Evolutionary conservation across 2,888 invertebrate species (phyloP).

Genomic region (Ectemnius lituratus): DNA sequence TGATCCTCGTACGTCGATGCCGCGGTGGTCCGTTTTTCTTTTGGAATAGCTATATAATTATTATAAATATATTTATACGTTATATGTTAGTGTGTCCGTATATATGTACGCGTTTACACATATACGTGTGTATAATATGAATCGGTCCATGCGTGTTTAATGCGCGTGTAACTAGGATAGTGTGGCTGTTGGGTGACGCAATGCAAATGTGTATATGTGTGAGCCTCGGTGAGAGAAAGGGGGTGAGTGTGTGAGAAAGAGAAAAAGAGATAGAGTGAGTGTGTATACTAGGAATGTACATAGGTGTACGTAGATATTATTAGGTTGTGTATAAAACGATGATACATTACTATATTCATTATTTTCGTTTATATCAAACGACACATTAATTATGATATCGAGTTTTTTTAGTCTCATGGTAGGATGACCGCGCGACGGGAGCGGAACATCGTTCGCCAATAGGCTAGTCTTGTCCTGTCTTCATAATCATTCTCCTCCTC

Average conservation of each 20-base stretch:
- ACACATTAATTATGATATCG: slow-evolving; percentile 77
- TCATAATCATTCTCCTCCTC: slow-evolving; percentile 36
- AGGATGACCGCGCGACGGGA: slow-evolving; percentile 67
- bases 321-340: slow-evolving; percentile 77
- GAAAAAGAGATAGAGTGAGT: neutral
- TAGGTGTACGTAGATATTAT: slow-evolving; percentile 75
- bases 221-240: slow-evolving; percentile 65
- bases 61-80: slow-evolving; percentile 70
- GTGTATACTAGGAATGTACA: slow-evolving; percentile 75
- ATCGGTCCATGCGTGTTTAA: slow-evolving; percentile 68
- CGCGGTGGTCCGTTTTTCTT: slow-evolving; percentile 66
- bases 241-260: slow-evolving; percentile 48
- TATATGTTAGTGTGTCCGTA: slow-evolving; percentile 51
- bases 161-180: slow-evolving; percentile 57
- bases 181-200: slow-evolving; percentile 11
- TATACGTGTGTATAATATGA: slow-evolving; percentile 62
- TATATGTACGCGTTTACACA: slow-evolving; percentile 40
- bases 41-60: slow-evolving; percentile 72
- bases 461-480: slow-evolving; percentile 75
- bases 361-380: slow-evolving; percentile 75
- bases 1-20: slow-evolving; percentile 65
- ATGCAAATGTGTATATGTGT: slow-evolving; percentile 6
- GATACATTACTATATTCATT: slow-evolving; percentile 74
- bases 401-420: slow-evolving; percentile 75
- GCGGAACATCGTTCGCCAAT: slow-evolving; percentile 70